Percentiles rank a stretch among this genome's conserved stretches.
phyloP scores from a whole-genome alignment of 2,797 vertebrate species.

The Hirundo rustica region DNA sequence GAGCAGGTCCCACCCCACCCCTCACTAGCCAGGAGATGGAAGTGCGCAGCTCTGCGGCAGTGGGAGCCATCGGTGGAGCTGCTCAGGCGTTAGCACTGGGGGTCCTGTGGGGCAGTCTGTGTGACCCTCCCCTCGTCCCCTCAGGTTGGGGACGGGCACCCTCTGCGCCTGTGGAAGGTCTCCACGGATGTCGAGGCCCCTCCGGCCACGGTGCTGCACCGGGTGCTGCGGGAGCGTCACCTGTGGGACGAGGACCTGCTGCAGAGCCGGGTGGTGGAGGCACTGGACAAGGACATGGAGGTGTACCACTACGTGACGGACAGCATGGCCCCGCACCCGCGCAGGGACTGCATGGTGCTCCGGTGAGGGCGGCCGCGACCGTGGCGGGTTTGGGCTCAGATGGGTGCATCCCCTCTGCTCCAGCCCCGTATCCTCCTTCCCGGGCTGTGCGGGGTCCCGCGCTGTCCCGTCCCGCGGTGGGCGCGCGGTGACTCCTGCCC shows the following conservation, averaged over 20 bases:
- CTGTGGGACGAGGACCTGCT: conserved; percentile 88
- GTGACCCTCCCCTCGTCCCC: neutral
- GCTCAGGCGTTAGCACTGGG: accelerated
- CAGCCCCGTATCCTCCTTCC: neutral
- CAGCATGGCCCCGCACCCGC: conserved; percentile 88
- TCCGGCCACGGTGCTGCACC: conserved; percentile 77
- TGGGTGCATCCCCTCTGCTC: neutral
- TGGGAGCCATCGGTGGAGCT: neutral
- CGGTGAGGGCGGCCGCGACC: conserved; percentile 68
- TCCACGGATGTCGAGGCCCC: conserved; percentile 80
- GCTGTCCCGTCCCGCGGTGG: accelerated
- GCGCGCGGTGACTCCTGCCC: accelerated
- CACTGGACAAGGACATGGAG: conserved; percentile 80
- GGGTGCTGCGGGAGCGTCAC: conserved; percentile 83
- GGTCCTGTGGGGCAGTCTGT: neutral
- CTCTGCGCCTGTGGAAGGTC: conserved; percentile 83
- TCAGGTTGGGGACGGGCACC: conserved; percentile 82
- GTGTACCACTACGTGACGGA: conserved; percentile 85
- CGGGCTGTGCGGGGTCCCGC: accelerated
- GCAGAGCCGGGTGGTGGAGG: conserved; percentile 81
- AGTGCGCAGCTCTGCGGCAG: accelerated
- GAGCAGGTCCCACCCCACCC: neutral
- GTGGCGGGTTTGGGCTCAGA: accelerated
- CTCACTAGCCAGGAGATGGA: neutral
- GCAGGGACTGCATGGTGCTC: conserved; percentile 83